A percentile compares a stretch with the other conserved stretches of the same genome.
Conservation (phyloP, 2,113 vertebrate genomes). For the Rhagologus leucostigma region DNA sequence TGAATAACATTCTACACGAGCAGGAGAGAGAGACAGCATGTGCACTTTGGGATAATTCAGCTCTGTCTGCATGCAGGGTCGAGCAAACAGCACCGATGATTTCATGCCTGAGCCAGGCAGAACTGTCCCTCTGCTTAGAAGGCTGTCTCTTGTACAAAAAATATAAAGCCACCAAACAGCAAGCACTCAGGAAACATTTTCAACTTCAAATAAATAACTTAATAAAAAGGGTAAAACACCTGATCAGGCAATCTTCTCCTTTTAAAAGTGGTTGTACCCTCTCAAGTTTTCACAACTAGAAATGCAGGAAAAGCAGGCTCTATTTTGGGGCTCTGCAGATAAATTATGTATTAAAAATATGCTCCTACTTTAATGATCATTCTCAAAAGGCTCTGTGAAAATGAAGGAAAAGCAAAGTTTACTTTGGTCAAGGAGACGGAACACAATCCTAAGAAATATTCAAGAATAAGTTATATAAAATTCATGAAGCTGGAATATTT, state of each 20-base stretch:
- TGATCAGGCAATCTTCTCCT: not conserved
- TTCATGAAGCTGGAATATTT: not conserved
- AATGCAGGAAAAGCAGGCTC: not conserved
- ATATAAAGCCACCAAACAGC: not conserved
- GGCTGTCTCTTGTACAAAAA: not conserved
- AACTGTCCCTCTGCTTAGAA: not conserved
- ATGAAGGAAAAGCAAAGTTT: constrained; percentile 32
- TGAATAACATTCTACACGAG: not conserved
- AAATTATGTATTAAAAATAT: constrained; percentile 34
- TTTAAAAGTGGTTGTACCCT: not conserved
- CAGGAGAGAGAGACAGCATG: not conserved
- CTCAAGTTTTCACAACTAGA: not conserved
- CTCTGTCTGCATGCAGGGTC: not conserved
- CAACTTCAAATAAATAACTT: not conserved
- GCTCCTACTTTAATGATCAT: constrained; percentile 23
- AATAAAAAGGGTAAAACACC: not conserved
- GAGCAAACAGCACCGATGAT: not conserved
- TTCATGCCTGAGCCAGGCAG: not conserved
- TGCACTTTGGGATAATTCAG: not conserved
- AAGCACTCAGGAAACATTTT: not conserved
- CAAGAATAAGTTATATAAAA: not conserved
- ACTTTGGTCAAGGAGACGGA: not conserved
- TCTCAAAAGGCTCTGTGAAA: constrained; percentile 16
- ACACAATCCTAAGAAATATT: constrained; percentile 7
- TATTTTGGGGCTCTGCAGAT: not conserved